phyloP scores from a whole-genome alignment of 2,888 invertebrate genomes.

The Drosophila mettleri region DNA sequence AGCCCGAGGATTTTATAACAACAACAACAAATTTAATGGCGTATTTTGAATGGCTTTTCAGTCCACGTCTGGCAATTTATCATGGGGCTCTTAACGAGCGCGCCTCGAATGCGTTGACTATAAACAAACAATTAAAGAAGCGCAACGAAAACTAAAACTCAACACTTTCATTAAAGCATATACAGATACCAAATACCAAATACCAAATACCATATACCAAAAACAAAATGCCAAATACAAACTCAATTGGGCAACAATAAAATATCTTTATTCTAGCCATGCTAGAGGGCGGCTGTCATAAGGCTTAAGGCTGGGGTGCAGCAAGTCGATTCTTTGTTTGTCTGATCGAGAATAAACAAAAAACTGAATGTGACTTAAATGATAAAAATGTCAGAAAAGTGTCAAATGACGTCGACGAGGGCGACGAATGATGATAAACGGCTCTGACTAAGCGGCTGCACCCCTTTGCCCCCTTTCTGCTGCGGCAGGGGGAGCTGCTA shows the following conservation, averaged over 20 bases:
- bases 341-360: slow-evolving; percentile 54
- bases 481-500: slow-evolving; percentile 5
- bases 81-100: slow-evolving; percentile 70
- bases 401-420: slow-evolving; percentile 74
- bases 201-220: slow-evolving; percentile 35
- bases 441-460: slow-evolving; percentile 67
- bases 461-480: slow-evolving; percentile 9
- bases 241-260: slow-evolving; percentile 75
- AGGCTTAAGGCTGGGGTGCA: slow-evolving; percentile 21
- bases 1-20: slow-evolving; percentile 41
- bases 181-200: slow-evolving; percentile 36
- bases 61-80: slow-evolving; percentile 64
- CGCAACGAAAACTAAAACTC: slow-evolving; percentile 74
- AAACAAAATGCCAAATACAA: slow-evolving; percentile 30
- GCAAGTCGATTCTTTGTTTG: slow-evolving; percentile 42
- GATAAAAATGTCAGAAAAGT: slow-evolving; percentile 76
- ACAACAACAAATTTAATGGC: slow-evolving; percentile 59
- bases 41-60: slow-evolving; percentile 71
- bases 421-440: slow-evolving; percentile 79
- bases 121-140: slow-evolving; percentile 79
- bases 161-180: slow-evolving; percentile 72
- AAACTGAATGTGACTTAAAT: slow-evolving; percentile 73
- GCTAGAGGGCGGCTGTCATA: slow-evolving; percentile 54
- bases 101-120: slow-evolving; percentile 64
- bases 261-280: slow-evolving; percentile 56